A percentile compares a stretch with the other conserved stretches of the same genome.
These are phyloP conservation scores for Spheniscus mendiculus DNA, from an alignment of 2,113 vertebrate genomes.

Conservation along the genomic window DNA sequence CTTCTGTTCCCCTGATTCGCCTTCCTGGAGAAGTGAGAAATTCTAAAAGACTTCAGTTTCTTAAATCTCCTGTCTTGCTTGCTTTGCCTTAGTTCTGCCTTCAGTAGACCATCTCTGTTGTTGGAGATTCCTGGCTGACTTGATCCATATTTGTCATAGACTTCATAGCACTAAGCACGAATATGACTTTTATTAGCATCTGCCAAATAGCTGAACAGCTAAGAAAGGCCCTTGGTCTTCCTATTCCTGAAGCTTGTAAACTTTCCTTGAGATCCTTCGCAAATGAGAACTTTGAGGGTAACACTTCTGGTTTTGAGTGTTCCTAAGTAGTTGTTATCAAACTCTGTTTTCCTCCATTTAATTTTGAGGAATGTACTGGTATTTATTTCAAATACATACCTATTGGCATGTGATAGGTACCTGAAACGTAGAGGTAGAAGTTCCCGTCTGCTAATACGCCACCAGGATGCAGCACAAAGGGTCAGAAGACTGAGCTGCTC, in stretches of 20 bases:
- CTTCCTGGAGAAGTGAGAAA: neutral
- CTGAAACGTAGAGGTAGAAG: neutral
- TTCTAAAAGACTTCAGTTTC: neutral
- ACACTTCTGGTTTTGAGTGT: neutral
- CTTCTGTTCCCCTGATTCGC: neutral
- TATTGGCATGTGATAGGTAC: neutral
- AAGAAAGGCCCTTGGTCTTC: neutral
- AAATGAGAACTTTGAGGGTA: neutral
- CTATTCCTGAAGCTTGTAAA: neutral
- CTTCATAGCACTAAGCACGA: neutral
- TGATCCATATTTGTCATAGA: neutral
- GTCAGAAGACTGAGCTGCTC: neutral
- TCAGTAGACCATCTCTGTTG: neutral
- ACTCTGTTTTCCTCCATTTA: neutral
- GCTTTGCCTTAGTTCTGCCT: conserved; percentile 1
- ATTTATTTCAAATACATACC: neutral
- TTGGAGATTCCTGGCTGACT: neutral
- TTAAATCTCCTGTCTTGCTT: neutral
- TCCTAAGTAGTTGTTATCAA: neutral
- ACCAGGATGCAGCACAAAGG: neutral
- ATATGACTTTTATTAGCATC: neutral
- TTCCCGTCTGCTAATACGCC: neutral
- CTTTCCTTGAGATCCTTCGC: neutral
- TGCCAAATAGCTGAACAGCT: neutral
- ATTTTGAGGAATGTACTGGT: neutral